Evolutionary conservation across 2,888 invertebrate species (phyloP), one percentile per base, ranked within the genome.

Genomic region (Andrena flavipes): DNA sequence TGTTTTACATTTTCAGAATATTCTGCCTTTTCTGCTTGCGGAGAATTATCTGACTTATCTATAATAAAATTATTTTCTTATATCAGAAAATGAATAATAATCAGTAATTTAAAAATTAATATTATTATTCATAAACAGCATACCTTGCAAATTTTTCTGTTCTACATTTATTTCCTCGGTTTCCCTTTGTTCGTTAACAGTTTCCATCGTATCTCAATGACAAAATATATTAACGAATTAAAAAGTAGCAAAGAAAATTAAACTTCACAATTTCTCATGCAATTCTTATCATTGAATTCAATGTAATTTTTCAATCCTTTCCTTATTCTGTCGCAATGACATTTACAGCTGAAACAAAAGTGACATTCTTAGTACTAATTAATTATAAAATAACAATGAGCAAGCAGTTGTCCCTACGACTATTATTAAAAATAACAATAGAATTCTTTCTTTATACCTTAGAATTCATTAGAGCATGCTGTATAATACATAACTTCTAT

Each of bases 81-180:
- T 4, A 68, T 23, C 4, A 23, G 20, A 10, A 56, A 1, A 56
- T 10, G 26, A 33, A 26, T 49, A 42, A 60, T 30, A 63, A 8
- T 23, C 8, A 2, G 13, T 49, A 7, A 33, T 13, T 65, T 7
- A 5, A 60, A 20, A 8, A 26, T 51, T 23, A 54, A 51, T 42
- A 23, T n/a, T 20, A 20, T 20, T 29, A 13, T 1, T 8, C 8
- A 13, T 7, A 49, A 7, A n/a, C 3, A 35, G 35, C 29, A 26
- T 70, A 81, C 88, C 85, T 64, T 54, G 20, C 20, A 33, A 23
- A 82, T 13, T 16, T 60, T 67, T 33, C 42, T 23, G 49, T 62
- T 65, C 54, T 20, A 35, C 4, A 59, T 29, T 20, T 68, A 16
- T 2, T 8, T 29, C 54, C 13, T 49, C 54, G 8, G 35, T 51